Percentiles rank a stretch among this genome's conserved stretches.
Conservation (phyloP, 2,888 invertebrate genomes). For the Epinotia brunnichana region DNA sequence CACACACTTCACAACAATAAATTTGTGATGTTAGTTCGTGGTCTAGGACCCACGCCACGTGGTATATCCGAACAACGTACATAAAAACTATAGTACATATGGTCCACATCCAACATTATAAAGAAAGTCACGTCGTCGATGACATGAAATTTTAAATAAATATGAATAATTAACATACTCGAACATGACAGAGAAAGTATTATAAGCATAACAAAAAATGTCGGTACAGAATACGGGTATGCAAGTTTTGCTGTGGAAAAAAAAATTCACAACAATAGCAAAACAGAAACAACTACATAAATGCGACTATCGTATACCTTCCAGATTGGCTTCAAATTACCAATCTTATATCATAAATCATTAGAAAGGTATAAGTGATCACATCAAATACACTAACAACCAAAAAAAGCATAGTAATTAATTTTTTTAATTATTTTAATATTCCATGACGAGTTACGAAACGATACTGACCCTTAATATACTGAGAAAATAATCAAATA, state of each 20-base stretch:
- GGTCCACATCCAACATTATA: neutral
- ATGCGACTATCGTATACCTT: too few species aligned
- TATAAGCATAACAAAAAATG: slow-evolving; percentile 21
- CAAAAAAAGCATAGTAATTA: too few species aligned
- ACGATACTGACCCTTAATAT: neutral
- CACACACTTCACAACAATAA: too few species aligned
- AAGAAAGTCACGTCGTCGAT: too few species aligned
- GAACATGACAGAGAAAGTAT: slow-evolving; percentile 35
- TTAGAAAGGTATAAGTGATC: too few species aligned
- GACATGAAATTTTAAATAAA: too few species aligned
- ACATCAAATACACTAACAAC: too few species aligned
- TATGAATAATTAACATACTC: slow-evolving; percentile 38
- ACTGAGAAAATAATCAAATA: neutral
- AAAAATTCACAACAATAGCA: neutral
- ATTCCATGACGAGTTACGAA: neutral
- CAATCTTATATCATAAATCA: neutral
- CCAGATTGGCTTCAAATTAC: neutral
- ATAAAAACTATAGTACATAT: too few species aligned
- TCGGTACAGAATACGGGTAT: neutral
- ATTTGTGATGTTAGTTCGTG: too few species aligned
- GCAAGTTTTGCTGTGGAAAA: neutral
- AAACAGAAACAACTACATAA: neutral
- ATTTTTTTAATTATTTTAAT: too few species aligned
- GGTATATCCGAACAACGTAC: too few species aligned
- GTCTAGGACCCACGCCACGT: too few species aligned